These are phyloP conservation scores for Crioceris asparagi DNA, from an alignment of 2,888 invertebrate species.

Conservation along the genomic window DNA sequence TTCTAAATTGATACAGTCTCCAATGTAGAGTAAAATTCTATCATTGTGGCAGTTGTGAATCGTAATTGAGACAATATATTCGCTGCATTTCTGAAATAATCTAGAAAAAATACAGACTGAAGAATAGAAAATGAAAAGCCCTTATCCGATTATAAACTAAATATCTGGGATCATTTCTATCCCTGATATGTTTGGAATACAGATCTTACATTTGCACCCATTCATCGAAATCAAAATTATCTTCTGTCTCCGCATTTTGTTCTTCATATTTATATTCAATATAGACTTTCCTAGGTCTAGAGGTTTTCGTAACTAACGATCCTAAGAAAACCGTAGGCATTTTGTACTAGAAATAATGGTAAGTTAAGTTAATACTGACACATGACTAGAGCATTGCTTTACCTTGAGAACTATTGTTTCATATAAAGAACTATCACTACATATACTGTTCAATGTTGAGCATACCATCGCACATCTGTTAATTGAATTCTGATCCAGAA, in stretches of 20 bases:
- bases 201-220: conserved; percentile 24
- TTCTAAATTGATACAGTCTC: conserved; percentile 25
- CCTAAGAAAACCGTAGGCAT: conserved; percentile 26
- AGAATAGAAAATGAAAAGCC: no score
- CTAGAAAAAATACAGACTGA: conserved; percentile 16
- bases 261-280: conserved; percentile 25
- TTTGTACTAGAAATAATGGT: conserved; percentile 22
- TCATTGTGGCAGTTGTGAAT: conserved; percentile 26
- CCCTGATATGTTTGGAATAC: no score
- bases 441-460: no score
- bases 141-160: no score
- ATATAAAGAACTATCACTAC: no score
- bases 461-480: no score
- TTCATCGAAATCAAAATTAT: conserved; percentile 24
- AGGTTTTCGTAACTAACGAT: conserved; percentile 25
- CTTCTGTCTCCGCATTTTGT: conserved; percentile 20
- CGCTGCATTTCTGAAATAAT: conserved; percentile 24
- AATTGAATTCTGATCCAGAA: no score
- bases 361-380: no score
- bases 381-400: no score
- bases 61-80: conserved; percentile 21
- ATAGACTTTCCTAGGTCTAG: conserved; percentile 21
- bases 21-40: conserved; percentile 21
- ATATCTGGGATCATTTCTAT: no score
- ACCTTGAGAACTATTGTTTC: no score